A percentile compares a stretch with the other conserved stretches of the same genome.
phyloP scores from a whole-genome alignment of 2,113 vertebrate species.

The Microtus pennsylvanicus region DNA sequence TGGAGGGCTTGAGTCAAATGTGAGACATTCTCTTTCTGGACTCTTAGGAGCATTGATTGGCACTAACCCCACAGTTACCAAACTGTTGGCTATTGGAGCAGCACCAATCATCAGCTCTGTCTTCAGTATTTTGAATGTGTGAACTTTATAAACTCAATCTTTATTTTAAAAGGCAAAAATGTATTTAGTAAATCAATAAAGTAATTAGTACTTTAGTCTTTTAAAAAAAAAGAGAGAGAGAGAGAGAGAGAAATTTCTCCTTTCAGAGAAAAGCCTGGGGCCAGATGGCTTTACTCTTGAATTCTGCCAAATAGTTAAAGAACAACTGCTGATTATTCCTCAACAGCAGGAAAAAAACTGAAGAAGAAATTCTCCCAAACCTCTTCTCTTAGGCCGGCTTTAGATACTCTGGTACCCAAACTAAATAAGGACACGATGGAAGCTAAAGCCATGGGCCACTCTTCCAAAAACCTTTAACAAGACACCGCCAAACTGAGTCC shows the following conservation, averaged over 20 bases:
- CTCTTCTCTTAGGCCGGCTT: background rate
- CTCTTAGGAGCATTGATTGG: background rate
- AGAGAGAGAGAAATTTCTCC: background rate
- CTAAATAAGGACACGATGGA: background rate
- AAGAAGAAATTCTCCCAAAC: background rate
- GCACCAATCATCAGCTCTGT: background rate
- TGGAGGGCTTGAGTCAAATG: background rate
- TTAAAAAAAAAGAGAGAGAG: no score
- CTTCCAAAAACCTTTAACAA: background rate
- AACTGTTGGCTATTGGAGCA: background rate
- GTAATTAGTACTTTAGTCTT: background rate
- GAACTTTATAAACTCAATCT: background rate
- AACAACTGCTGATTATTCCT: background rate
- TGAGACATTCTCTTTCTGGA: background rate
- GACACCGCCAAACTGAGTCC: background rate
- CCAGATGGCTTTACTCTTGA: background rate
- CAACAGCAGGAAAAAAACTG: background rate
- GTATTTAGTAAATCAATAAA: background rate
- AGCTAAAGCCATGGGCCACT: background rate
- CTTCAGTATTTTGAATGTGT: background rate
- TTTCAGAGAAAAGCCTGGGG: background rate
- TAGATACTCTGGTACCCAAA: background rate
- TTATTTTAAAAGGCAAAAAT: background rate
- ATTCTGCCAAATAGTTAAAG: background rate
- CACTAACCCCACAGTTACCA: accelerated